These are phyloP conservation scores for Laterallus jamaicensis DNA, from an alignment of 2,113 vertebrate species.

Conservation along the genomic window DNA sequence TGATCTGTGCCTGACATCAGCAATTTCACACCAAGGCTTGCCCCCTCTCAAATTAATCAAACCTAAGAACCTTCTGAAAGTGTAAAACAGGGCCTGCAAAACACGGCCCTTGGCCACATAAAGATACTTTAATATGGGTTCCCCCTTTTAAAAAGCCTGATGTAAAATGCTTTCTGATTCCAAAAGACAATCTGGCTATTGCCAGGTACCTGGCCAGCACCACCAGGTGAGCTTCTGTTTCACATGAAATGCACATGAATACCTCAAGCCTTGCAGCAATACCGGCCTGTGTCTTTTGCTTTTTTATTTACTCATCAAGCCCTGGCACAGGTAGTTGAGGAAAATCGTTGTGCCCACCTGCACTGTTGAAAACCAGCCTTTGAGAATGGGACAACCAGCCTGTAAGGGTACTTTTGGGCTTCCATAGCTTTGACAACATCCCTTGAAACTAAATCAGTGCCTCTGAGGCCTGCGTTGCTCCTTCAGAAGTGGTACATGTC, in stretches of 20 bases:
- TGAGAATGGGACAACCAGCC: not conserved
- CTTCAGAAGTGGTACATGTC: not conserved
- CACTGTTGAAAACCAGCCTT: not conserved
- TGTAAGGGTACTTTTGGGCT: not conserved
- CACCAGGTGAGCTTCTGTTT: not conserved
- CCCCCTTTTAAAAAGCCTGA: not conserved
- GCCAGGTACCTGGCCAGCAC: not conserved
- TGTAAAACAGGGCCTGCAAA: not conserved
- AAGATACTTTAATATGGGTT: not conserved
- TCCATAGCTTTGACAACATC: not conserved
- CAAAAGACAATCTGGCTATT: not conserved
- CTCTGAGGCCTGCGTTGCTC: not conserved
- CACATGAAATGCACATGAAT: not conserved
- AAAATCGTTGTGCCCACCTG: not conserved
- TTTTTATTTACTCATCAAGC: not conserved
- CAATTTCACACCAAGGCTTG: not conserved
- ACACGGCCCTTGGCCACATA: not conserved
- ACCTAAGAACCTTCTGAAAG: not conserved
- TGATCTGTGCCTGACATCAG: not conserved
- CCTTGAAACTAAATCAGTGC: not conserved
- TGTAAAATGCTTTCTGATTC: not conserved
- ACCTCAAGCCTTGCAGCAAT: not conserved
- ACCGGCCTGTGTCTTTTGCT: not conserved
- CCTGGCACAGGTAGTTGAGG: not conserved
- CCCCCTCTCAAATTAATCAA: not conserved